A percentile compares a stretch with the other conserved stretches of the same genome.
Evolutionary conservation across 2,113 vertebrate genomes (phyloP).

Genomic region (Phasianus colchicus): DNA sequence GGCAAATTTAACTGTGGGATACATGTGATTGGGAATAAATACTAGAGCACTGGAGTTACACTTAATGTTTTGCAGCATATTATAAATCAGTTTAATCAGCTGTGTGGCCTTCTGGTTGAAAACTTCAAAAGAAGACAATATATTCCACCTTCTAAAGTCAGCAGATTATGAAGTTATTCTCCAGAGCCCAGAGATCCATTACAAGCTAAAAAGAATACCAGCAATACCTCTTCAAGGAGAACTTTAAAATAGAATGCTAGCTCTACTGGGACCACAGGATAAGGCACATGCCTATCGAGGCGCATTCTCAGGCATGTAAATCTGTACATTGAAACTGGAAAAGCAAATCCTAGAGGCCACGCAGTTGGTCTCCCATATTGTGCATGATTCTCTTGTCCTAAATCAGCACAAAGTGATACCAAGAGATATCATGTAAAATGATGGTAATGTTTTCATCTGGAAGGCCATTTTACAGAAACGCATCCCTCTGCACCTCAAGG

Average conservation of each 20-base stretch:
- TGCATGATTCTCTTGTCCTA: neutral
- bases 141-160: slow-evolving; percentile 13
- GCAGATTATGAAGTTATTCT: slow-evolving; percentile 33
- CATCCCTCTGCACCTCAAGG: neutral
- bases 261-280: neutral
- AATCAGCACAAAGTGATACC: neutral
- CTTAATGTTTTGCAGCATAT: neutral
- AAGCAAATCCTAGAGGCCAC: neutral
- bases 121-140: slow-evolving; percentile 8
- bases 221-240: slow-evolving; percentile 46
- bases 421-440: neutral
- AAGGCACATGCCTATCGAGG: neutral
- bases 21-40: neutral
- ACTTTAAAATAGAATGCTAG: slow-evolving; percentile 40
- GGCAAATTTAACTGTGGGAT: neutral
- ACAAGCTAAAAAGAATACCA: neutral
- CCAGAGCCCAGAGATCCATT: slow-evolving; percentile 38
- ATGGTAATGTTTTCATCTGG: neutral
- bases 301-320: neutral
- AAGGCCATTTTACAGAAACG: neutral
- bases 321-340: neutral
- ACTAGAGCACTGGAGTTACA: neutral
- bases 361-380: neutral
- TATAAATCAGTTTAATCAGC: slow-evolving; percentile 24
- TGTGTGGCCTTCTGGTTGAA: neutral